Percentiles rank a stretch among this genome's conserved stretches.
Evolutionary conservation across 1,140 invertebrate genomes (phyloP).

Genomic region (Cryptotermes secundus): DNA sequence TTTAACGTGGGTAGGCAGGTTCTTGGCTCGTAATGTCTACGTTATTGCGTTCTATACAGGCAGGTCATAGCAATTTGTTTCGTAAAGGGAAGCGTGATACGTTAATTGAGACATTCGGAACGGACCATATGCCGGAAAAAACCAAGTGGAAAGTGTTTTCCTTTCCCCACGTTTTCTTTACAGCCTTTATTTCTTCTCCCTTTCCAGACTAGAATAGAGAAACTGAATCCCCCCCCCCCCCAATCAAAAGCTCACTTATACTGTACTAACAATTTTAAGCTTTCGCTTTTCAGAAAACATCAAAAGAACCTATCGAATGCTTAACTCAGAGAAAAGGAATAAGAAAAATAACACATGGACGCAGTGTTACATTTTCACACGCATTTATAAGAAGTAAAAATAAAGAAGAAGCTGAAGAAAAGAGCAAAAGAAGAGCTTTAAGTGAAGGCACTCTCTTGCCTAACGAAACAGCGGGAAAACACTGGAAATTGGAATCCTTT

Average conservation of each 20-base stretch:
- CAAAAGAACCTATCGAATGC: constrained; percentile 16
- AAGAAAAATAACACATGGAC: constrained; percentile 3
- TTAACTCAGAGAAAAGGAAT: constrained; percentile 3
- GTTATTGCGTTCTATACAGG: too few species aligned
- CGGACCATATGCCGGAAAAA: background rate
- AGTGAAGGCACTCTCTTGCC: background rate
- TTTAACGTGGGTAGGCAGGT: too few species aligned
- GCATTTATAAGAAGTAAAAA: background rate
- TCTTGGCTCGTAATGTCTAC: too few species aligned
- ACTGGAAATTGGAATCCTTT: background rate
- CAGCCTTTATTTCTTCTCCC: background rate
- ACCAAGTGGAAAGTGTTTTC: background rate
- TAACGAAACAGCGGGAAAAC: background rate
- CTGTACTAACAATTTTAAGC: constrained; percentile 17
- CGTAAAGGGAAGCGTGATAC: too few species aligned
- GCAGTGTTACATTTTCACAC: constrained; percentile 3
- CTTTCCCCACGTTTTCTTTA: constrained; percentile 4
- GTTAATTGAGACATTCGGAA: background rate
- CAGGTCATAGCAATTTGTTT: too few species aligned
- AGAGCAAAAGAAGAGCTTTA: background rate
- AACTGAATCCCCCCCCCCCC: background rate
- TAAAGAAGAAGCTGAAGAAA: background rate
- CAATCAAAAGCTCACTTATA: constrained; percentile 19
- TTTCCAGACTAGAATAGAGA: background rate
- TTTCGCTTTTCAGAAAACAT: constrained; percentile 5